phyloP scores from a whole-genome alignment of 2,113 vertebrate species.

The Hoplias malabaricus region DNA sequence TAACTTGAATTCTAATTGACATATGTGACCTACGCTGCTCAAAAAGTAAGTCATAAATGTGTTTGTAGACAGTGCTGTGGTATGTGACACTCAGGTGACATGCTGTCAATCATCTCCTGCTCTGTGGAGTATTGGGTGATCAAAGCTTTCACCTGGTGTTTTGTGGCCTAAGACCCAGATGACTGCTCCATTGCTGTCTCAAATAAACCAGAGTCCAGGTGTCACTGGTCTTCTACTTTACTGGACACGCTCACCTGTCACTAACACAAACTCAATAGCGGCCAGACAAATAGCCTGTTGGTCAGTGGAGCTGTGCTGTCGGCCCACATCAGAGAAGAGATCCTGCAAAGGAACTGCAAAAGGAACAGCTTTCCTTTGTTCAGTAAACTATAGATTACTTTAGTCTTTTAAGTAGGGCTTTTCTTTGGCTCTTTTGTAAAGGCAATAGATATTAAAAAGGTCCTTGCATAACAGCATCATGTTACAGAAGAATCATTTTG shows the following conservation, averaged over 20 bases:
- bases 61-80: slow-evolving; percentile 6
- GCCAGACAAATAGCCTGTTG: background rate
- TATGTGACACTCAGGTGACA: slow-evolving; percentile 15
- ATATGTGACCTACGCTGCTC: background rate
- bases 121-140: slow-evolving; percentile 24
- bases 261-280: slow-evolving; percentile 1
- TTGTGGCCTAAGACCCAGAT: slow-evolving; percentile 12
- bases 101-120: slow-evolving; percentile 23
- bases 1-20: too few relatives aligned
- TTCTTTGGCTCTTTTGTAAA: too few relatives aligned
- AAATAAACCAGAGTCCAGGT: slow-evolving; percentile 21
- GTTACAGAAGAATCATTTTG: too few relatives aligned
- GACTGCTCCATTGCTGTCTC: slow-evolving; percentile 9
- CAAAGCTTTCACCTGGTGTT: slow-evolving; percentile 2
- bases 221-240: slow-evolving; percentile 26
- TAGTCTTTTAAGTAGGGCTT: too few relatives aligned
- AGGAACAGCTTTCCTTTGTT: too few relatives aligned
- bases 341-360: background rate
- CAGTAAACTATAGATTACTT: too few relatives aligned
- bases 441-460: too few relatives aligned
- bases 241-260: background rate
- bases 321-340: background rate
- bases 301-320: background rate
- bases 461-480: too few relatives aligned
- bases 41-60: slow-evolving; percentile 1